Evolutionary conservation across 2,888 invertebrate genomes (phyloP).

Genomic region (Lithophane ornitopus): DNA sequence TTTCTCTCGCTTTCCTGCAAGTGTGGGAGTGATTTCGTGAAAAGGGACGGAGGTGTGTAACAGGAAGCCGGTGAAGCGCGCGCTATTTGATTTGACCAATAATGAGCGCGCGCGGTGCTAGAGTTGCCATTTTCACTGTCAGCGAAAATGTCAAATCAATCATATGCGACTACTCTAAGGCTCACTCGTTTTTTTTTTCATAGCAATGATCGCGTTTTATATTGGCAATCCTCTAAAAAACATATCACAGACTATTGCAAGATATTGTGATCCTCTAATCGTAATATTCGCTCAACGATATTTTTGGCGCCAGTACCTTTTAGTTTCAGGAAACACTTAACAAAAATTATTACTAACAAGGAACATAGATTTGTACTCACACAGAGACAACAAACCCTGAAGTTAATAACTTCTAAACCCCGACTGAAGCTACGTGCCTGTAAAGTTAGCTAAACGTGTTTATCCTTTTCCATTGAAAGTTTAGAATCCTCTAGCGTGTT

Average conservation of each 20-base stretch:
- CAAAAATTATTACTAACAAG: neutral
- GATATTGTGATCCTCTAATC: neutral
- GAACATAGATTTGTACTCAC: conserved; percentile 8
- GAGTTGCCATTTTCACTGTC: no score
- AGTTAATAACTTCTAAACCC: conserved; percentile 40
- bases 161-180: no score
- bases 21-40: no score
- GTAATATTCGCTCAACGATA: neutral
- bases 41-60: no score
- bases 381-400: neutral
- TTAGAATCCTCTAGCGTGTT: conserved; percentile 23
- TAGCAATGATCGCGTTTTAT: neutral
- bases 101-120: no score
- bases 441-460: conserved; percentile 42
- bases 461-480: conserved; percentile 36
- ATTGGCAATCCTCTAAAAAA: neutral
- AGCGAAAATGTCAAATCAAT: no score
- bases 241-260: neutral
- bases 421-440: conserved; percentile 28
- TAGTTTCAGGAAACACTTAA: neutral
- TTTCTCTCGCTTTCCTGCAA: no score
- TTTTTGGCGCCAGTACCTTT: neutral
- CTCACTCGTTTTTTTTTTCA: neutral
- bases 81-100: no score
- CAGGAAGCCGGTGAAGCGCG: no score